These are phyloP conservation scores for Xiphorhynchus elegans DNA, from an alignment of 2,113 vertebrate genomes.

Conservation along the genomic window DNA sequence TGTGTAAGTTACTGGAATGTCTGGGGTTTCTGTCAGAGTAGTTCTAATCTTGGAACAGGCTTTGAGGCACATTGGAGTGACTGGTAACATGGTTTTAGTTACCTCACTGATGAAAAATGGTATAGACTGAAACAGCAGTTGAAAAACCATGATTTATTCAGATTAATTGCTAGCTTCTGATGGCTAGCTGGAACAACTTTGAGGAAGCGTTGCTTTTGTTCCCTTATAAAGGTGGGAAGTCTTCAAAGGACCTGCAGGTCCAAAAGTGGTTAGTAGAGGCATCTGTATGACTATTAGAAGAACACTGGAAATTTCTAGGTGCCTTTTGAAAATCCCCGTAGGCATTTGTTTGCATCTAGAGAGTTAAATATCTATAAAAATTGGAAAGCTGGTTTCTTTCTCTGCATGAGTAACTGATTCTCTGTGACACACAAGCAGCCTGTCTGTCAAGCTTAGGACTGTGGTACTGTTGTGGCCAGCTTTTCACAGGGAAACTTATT, in stretches of 20 bases:
- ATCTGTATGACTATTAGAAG: background rate
- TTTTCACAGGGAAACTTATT: background rate
- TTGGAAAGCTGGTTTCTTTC: background rate
- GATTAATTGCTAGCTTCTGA: background rate
- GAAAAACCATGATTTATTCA: background rate
- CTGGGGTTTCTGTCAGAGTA: background rate
- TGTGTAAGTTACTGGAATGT: background rate
- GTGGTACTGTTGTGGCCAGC: background rate
- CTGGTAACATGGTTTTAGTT: accelerated
- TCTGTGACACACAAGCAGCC: background rate
- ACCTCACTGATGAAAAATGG: background rate
- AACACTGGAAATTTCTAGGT: background rate
- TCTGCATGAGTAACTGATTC: background rate
- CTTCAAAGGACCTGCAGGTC: background rate
- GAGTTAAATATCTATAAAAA: background rate
- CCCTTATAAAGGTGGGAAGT: background rate
- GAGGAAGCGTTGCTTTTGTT: background rate
- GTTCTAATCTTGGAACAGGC: background rate
- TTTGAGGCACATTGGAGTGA: background rate
- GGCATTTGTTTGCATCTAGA: background rate
- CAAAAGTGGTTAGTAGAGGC: background rate
- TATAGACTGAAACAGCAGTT: background rate
- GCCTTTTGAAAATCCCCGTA: background rate
- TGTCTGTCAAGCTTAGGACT: background rate
- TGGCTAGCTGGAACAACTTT: background rate